These are phyloP conservation scores for Thripadectes ignobilis DNA, from an alignment of 2,797 vertebrate genomes.

Conservation along the genomic window DNA sequence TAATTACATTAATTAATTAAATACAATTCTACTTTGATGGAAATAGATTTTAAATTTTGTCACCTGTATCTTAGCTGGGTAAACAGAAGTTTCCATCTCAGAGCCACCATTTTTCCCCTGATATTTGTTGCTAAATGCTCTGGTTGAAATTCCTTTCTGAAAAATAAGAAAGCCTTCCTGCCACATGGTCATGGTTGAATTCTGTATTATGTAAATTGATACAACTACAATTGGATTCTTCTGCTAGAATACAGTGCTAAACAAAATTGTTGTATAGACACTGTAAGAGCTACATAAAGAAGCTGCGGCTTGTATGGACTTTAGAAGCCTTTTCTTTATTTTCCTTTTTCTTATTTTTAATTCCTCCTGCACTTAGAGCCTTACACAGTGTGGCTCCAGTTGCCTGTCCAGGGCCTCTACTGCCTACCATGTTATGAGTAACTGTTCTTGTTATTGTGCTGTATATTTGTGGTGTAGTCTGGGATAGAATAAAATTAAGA, in stretches of 20 bases:
- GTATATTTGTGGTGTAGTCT: neutral
- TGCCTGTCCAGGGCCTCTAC: neutral
- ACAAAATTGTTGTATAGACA: neutral
- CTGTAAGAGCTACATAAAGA: neutral
- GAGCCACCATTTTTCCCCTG: neutral
- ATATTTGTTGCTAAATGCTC: neutral
- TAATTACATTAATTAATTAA: too few relatives aligned
- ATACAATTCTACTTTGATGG: neutral
- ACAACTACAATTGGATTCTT: neutral
- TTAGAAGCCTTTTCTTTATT: neutral
- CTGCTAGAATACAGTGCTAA: neutral
- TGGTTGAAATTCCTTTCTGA: neutral
- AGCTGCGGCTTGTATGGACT: neutral
- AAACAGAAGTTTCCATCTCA: neutral
- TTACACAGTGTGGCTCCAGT: neutral
- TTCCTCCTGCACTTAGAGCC: neutral
- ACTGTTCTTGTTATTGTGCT: neutral
- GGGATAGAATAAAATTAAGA: conserved; percentile 30
- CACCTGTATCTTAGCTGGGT: neutral
- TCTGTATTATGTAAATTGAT: neutral
- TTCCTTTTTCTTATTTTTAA: neutral
- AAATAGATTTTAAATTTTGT: neutral
- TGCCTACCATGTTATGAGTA: neutral
- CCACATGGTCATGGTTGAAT: neutral
- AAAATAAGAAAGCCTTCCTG: neutral